phyloP scores from a whole-genome alignment of 2,888 invertebrate genomes.

The Pollenia angustigena region DNA sequence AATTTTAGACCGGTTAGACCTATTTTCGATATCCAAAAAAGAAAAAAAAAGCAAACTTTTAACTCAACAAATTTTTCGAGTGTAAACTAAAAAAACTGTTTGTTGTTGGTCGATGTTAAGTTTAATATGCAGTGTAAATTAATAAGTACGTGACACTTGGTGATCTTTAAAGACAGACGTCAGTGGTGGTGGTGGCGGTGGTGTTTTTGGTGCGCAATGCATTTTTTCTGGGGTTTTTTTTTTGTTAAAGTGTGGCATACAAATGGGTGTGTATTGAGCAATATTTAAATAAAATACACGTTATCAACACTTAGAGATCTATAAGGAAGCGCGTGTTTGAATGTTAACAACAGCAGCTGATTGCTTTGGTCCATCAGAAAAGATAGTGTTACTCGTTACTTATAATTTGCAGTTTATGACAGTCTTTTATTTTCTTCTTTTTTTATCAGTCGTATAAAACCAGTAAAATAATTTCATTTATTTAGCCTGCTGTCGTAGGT shows the following conservation, averaged over 20 bases:
- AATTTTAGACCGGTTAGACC: too few species aligned
- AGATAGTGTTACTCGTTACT: constrained; percentile 52
- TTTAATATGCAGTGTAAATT: constrained; percentile 70
- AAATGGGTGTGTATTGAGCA: constrained; percentile 63
- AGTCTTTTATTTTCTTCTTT: constrained; percentile 4
- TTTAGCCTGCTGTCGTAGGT: constrained; percentile 12
- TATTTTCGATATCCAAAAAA: neutral
- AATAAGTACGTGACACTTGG: constrained; percentile 73
- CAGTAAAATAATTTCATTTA: constrained; percentile 20
- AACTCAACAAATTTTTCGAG: constrained; percentile 17
- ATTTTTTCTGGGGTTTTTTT: neutral
- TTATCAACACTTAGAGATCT: constrained; percentile 65
- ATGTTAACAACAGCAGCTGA: constrained; percentile 71
- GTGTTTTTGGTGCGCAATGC: constrained; percentile 27
- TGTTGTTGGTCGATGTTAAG: constrained; percentile 37
- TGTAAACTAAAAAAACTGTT: constrained; percentile 13
- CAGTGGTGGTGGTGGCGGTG: constrained; percentile 18
- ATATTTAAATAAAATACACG: constrained; percentile 67
- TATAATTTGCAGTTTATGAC: constrained; percentile 68
- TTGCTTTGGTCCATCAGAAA: constrained; percentile 61
- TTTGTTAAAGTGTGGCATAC: constrained; percentile 40
- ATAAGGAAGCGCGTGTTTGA: constrained; percentile 72
- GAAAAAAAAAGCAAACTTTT: neutral
- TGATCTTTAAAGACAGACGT: constrained; percentile 63
- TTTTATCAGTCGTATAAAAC: neutral